Evolutionary conservation across 1,140 invertebrate genomes (phyloP).

Genomic region (Patella vulgata): DNA sequence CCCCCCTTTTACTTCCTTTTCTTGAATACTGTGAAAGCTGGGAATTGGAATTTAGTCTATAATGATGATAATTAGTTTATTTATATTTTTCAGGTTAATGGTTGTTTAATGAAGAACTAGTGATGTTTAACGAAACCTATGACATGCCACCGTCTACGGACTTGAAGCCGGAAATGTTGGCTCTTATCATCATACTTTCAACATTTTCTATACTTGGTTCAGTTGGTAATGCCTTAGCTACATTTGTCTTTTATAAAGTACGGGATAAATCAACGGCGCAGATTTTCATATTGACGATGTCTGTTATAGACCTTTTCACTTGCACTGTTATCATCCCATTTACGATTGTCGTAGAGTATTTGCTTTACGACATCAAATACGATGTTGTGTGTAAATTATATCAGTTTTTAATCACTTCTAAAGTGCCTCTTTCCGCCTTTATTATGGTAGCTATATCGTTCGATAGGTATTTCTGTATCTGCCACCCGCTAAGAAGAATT

Average conservation of each 20-base stretch:
- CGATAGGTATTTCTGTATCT: slow-evolving; percentile 66
- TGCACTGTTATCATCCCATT: slow-evolving; percentile 60
- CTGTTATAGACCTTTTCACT: slow-evolving; percentile 59
- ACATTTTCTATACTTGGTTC: slow-evolving; percentile 53
- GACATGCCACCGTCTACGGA: too few relatives aligned
- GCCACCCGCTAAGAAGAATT: slow-evolving; percentile 50
- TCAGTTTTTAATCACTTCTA: slow-evolving; percentile 61
- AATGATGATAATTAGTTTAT: too few relatives aligned
- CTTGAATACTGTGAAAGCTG: too few relatives aligned
- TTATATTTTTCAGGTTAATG: too few relatives aligned
- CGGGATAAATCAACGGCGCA: slow-evolving; percentile 59
- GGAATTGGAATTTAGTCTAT: too few relatives aligned
- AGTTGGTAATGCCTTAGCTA: slow-evolving; percentile 61
- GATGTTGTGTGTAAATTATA: slow-evolving; percentile 62
- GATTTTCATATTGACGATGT: slow-evolving; percentile 61
- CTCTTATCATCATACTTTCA: slow-evolving; percentile 21
- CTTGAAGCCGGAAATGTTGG: too few relatives aligned
- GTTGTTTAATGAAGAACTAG: too few relatives aligned
- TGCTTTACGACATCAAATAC: slow-evolving; percentile 42
- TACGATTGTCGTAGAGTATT: slow-evolving; percentile 53
- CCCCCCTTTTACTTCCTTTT: too few relatives aligned
- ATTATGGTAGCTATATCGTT: slow-evolving; percentile 65
- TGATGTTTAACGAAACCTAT: too few relatives aligned
- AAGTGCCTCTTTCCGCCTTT: slow-evolving; percentile 60
- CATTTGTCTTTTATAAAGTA: slow-evolving; percentile 58